A percentile compares a stretch with the other conserved stretches of the same genome.
These are phyloP conservation scores for Trichogramma dendrolimi DNA, from an alignment of 2,888 invertebrate species.

Conservation along the genomic window DNA sequence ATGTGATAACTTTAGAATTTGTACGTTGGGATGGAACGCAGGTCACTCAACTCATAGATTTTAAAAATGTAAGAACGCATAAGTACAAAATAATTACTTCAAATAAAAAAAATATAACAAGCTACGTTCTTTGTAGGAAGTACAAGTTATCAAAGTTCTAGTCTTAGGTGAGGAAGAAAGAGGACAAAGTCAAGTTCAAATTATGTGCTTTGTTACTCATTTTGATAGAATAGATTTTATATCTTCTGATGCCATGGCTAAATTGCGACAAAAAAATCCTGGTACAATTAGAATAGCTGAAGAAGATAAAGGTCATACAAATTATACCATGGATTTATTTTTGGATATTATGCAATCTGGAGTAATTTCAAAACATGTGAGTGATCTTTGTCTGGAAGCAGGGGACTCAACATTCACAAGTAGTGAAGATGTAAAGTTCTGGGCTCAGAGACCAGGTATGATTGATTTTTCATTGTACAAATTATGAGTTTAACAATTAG, in stretches of 20 bases:
- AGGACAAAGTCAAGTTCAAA: slow-evolving; percentile 83
- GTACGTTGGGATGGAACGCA: slow-evolving; percentile 86
- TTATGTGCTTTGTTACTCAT: slow-evolving; percentile 86
- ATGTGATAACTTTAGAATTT: slow-evolving; percentile 84
- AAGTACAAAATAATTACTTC: neutral
- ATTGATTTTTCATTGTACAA: slow-evolving; percentile 1
- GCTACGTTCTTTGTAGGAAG: slow-evolving; percentile 64
- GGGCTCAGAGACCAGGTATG: slow-evolving; percentile 74
- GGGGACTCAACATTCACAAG: slow-evolving; percentile 72
- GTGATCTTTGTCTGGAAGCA: slow-evolving; percentile 74
- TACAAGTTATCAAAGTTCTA: slow-evolving; percentile 83
- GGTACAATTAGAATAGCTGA: slow-evolving; percentile 85
- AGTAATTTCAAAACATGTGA: slow-evolving; percentile 71
- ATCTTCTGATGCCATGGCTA: slow-evolving; percentile 94
- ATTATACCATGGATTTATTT: slow-evolving; percentile 79
- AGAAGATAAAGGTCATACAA: slow-evolving; percentile 81
- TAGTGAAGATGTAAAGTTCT: slow-evolving; percentile 72
- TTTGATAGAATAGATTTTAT: slow-evolving; percentile 91
- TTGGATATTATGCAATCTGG: slow-evolving; percentile 66
- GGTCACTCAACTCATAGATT: slow-evolving; percentile 89
- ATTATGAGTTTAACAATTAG: slow-evolving; percentile 6
- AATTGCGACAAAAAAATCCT: slow-evolving; percentile 84
- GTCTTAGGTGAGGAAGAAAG: slow-evolving; percentile 90
- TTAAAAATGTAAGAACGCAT: slow-evolving; percentile 75
- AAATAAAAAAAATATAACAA: slow-evolving; percentile 19